Conservation (phyloP, 1,140 invertebrate genomes). For the Pseudomyrmex cubaensis region DNA sequence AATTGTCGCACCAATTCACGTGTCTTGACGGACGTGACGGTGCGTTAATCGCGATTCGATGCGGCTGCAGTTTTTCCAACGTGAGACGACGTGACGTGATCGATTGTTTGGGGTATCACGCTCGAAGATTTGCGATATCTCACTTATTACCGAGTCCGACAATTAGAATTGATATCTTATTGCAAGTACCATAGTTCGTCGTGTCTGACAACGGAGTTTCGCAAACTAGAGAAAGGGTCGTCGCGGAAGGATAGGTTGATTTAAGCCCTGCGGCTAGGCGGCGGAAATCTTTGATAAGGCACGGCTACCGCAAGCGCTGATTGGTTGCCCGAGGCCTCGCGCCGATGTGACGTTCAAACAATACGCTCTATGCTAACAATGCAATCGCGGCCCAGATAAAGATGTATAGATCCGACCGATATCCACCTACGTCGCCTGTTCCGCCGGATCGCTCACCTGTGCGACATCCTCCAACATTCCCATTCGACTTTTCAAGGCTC, state of each 20-base stretch:
- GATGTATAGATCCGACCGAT: constrained; percentile 71
- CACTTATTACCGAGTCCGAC: constrained; percentile 30
- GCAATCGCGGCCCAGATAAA: constrained; percentile 79
- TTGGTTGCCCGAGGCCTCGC: constrained; percentile 76
- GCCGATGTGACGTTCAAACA: constrained; percentile 79
- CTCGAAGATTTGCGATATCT: constrained; percentile 20
- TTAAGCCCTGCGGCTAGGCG: constrained; percentile 69
- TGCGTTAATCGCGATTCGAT: constrained; percentile 11
- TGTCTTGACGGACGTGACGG: constrained; percentile 7
- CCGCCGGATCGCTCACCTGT: background rate
- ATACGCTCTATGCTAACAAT: constrained; percentile 79
- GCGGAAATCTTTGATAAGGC: constrained; percentile 78
- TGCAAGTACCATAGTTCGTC: constrained; percentile 8
- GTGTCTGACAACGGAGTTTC: constrained; percentile 22
- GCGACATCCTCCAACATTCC: background rate
- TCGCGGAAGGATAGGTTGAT: constrained; percentile 63
- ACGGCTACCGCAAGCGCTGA: constrained; percentile 74
- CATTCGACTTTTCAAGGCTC: background rate
- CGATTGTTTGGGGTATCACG: background rate
- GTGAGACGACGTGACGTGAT: background rate
- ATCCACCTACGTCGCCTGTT: constrained; percentile 1
- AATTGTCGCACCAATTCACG: constrained; percentile 20
- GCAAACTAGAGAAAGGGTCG: constrained; percentile 44
- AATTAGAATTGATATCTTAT: constrained; percentile 57
- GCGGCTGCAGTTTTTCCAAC: constrained; percentile 6